Base-by-base conservation (phyloP, 2,797 vertebrate species). In the Microctenopoma lineatum region DNA sequence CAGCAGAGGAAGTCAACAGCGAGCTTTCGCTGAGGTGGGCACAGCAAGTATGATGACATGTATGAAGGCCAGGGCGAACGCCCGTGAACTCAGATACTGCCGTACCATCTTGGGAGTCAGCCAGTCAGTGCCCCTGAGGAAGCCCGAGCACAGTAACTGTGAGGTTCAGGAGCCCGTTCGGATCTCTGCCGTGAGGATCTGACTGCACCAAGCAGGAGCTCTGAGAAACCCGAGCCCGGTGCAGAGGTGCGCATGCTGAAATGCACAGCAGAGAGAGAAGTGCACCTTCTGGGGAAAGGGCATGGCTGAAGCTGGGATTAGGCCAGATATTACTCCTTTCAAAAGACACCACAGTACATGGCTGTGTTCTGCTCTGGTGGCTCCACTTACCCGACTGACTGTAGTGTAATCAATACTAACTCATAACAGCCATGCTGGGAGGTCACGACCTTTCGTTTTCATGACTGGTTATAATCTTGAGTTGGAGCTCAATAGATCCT, bases 1-100 rank as follows among this genome's bases (percentile, higher is more conserved):
- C 92, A 93, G 82, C 93, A 92, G 87, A 93, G 92, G 93, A 94
- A 93, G 92, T 92, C 69, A 82, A 86, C 88, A 81, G 86, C 85
- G 82, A 68, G 83, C 77, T 78, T 87, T 83, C 82, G 82, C 64
- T 50, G 66, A 84, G 83, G 83, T 75, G 59, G 84, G 78, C 76
- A 67, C 61, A 18, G 77, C n/a, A 8, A 66, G 71, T 80, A 73
- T 53, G 92, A 93, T 93, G 93, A 93, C 90, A 93, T 85, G 84
- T 70, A 72, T 72, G 77, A 72, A 75, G 76, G 88, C 7, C 55
- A 76, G 75, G 73, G 84, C 32, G 74, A 44, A 77, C 75, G 69
- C 84, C 68, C 80, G 73, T 83, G 75, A 89, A 83, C 84, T 78
- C 77, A 62, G 58, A 79, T 73, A 57, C 73, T 27, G 63, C 70